Evolutionary conservation across 2,113 vertebrate genomes (phyloP).

Genomic region (Malurus melanocephalus): DNA sequence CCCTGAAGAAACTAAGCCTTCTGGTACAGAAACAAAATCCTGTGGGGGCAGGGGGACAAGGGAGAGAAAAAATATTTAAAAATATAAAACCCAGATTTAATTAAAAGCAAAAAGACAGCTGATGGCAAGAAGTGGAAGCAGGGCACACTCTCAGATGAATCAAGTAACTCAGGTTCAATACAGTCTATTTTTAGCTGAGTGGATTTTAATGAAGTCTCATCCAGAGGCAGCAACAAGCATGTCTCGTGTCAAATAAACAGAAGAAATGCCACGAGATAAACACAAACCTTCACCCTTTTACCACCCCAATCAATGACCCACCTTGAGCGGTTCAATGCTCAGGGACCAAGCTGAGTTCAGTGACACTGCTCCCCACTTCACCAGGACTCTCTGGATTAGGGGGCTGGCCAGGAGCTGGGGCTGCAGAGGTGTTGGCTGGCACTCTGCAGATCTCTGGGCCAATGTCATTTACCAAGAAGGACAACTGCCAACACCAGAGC

Average conservation of each 20-base stretch:
- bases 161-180: background rate
- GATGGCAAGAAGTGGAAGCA: conserved; percentile 5
- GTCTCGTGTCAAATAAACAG: background rate
- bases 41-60: fast-evolving
- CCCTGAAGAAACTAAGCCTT: background rate
- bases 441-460: background rate
- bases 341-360: background rate
- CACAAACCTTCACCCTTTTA: background rate
- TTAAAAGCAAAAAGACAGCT: conserved; percentile 16
- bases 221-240: background rate
- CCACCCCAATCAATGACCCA: background rate
- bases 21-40: background rate
- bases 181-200: conserved; percentile 6
- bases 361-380: background rate
- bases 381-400: fast-evolving
- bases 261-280: background rate
- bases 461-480: background rate
- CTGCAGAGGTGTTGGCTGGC: background rate
- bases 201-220: conserved; percentile 20
- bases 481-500: background rate
- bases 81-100: background rate
- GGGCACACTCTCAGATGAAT: background rate
- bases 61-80: background rate
- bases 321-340: background rate
- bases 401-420: background rate